These are phyloP conservation scores for Motacilla alba DNA, from an alignment of 2,113 vertebrate species.

Conservation along the genomic window DNA sequence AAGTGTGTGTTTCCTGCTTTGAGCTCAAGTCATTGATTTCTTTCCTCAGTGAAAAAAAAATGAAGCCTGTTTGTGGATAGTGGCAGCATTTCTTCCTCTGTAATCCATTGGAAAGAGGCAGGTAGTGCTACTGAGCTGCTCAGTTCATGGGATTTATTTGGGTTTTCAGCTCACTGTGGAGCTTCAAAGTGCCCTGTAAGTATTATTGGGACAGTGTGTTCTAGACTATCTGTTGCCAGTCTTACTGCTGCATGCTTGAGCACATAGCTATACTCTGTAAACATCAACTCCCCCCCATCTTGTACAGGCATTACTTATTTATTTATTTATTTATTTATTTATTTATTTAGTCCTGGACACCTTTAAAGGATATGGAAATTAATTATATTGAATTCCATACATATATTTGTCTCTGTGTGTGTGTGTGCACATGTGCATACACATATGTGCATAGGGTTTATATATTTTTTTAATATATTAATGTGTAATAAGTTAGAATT, in stretches of 20 bases:
- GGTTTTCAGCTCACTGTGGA: neutral
- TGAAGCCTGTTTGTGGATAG: neutral
- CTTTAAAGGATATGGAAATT: neutral
- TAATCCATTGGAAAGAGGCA: neutral
- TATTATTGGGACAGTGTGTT: neutral
- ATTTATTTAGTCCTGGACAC: neutral
- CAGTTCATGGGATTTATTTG: neutral
- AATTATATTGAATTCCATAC: neutral
- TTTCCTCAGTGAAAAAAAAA: neutral
- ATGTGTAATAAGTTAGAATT: neutral
- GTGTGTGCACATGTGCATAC: accelerated
- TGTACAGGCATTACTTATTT: neutral
- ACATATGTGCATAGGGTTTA: neutral
- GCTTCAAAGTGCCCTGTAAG: neutral
- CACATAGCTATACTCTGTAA: neutral
- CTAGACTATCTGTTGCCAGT: neutral
- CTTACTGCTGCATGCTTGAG: neutral
- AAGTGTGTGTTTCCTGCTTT: neutral
- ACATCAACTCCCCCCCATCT: accelerated
- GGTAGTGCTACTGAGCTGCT: neutral
- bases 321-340: neutral
- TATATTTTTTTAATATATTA: neutral
- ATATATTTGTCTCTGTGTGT: accelerated
- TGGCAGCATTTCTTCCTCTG: accelerated
- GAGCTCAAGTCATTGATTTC: neutral